Base-by-base conservation (phyloP, 92 coral and sea anemone genomes). In the Siderastrea siderea region DNA sequence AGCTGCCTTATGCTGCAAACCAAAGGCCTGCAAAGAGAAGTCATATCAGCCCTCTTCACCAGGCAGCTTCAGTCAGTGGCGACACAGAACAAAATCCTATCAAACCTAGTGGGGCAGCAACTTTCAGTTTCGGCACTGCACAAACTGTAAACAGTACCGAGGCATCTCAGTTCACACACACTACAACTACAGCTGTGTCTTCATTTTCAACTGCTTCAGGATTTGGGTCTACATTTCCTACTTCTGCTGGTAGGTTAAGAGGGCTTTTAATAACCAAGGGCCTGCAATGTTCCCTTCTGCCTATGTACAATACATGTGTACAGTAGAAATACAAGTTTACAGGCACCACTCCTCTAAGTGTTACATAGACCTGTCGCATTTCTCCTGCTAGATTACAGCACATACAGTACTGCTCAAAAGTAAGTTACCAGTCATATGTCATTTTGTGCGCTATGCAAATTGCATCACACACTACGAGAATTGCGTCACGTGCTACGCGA, bases 41-140 rank as follows among this genome's bases (percentile, higher is more conserved):
- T 48, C 59, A 82, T 71, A 48, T 69, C 58, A 82, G 86, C 48
- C 78, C 86, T 55, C 86, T 82, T 57, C 78, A 82, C 55, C 86
- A 46, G n/a, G 75, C 45, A 52, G 64, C 74, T 49, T 13, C 55
- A 6, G 15, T 3, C 57, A 45, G 43, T 44, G 52, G 13, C 14
- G 66, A 16, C 17, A 43, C 44, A 1, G 73, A 82, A 48, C 68
- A 63, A 68, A 63, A 65, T 45, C 11, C 14, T 26, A 49, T 88
- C 47, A 72, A 68, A 65, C 84, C 67, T 15, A 62, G 6, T 88
- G 76, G 64, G n/a, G 47, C 44, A 12, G 68, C 84, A 55, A 61
- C 66, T 47, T 88, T 81, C n/a, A 49, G 71, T 52, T 81, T 82
- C 46, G 73, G 26, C 4, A 59, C 48, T 57, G 51, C 57, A 14